Conservation (phyloP, 2,888 invertebrate genomes). For the Platerodrilus igneus region DNA sequence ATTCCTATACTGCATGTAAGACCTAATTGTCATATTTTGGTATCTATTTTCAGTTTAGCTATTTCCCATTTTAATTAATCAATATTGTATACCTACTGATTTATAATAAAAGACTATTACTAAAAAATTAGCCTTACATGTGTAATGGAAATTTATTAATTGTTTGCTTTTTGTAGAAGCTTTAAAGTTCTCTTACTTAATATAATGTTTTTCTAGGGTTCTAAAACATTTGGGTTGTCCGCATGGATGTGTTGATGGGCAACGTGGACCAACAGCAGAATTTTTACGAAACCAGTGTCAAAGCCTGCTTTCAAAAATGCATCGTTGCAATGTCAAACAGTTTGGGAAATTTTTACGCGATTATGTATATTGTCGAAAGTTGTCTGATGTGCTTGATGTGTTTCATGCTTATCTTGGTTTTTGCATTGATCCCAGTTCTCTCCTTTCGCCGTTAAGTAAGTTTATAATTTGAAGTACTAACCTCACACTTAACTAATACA, state of each 20-base stretch:
- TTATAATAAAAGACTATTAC: neutral
- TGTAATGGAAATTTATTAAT: too few species aligned
- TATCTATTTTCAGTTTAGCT: too few species aligned
- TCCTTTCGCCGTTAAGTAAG: slow-evolving; percentile 86
- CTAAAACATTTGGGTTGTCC: slow-evolving; percentile 90
- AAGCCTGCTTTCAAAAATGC: slow-evolving; percentile 68
- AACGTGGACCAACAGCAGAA: slow-evolving; percentile 84
- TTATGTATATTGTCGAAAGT: slow-evolving; percentile 71
- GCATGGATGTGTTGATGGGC: slow-evolving; percentile 85
- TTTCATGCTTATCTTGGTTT: slow-evolving; percentile 94
- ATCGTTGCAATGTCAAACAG: slow-evolving; percentile 61
- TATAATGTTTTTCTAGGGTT: too few species aligned
- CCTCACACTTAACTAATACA: too few species aligned
- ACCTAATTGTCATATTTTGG: too few species aligned
- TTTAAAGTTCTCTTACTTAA: too few species aligned
- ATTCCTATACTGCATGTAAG: too few species aligned
- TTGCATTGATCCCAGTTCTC: slow-evolving; percentile 84
- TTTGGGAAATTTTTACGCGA: slow-evolving; percentile 65
- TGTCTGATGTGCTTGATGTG: slow-evolving; percentile 85
- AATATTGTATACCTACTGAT: neutral
- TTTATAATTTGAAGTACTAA: too few species aligned
- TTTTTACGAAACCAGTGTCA: slow-evolving; percentile 85
- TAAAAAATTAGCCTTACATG: neutral
- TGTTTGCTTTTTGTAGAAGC: neutral
- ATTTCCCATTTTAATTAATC: too few species aligned